Conservation (phyloP, 1,140 invertebrate genomes). For the Dolichoris vasculosae region DNA sequence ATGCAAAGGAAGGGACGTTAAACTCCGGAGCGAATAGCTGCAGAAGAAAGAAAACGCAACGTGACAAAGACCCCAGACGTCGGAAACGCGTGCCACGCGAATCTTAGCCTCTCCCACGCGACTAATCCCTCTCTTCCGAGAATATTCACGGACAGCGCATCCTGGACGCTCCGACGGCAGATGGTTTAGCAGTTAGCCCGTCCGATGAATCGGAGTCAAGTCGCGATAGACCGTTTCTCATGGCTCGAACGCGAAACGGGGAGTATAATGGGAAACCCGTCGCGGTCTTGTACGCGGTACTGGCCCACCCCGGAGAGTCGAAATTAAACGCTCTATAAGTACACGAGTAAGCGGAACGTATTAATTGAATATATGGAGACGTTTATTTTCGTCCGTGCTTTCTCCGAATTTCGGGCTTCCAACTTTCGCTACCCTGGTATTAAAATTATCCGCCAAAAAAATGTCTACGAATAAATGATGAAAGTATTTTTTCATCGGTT, state of each 20-base stretch:
- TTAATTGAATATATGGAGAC: constrained; percentile 40
- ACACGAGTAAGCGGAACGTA: constrained; percentile 18
- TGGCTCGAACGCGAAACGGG: not conserved
- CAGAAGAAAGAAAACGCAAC: not conserved
- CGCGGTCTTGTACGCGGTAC: not conserved
- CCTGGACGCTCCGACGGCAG: too few species aligned
- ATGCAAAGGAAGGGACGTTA: constrained; percentile 6
- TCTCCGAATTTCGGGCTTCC: constrained; percentile 4
- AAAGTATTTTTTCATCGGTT: not conserved
- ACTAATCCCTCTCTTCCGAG: constrained; percentile 34
- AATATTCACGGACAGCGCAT: not conserved
- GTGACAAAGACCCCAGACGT: too few species aligned
- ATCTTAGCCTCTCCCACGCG: not conserved
- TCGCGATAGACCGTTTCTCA: constrained; percentile 14
- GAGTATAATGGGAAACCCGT: constrained; percentile 35
- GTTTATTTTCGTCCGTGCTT: not conserved
- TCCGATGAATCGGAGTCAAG: constrained; percentile 13
- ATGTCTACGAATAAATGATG: not conserved
- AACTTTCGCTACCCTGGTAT: not conserved
- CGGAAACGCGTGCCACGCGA: too few species aligned
- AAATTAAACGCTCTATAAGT: constrained; percentile 34
- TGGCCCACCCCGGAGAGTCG: constrained; percentile 16
- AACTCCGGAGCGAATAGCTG: not conserved
- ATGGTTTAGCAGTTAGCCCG: too few species aligned
- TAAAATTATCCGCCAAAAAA: constrained; percentile 9